A percentile compares a stretch with the other conserved stretches of the same genome.
Conservation (phyloP, 2,888 invertebrate genomes). For the Ectemnius cavifrons region DNA sequence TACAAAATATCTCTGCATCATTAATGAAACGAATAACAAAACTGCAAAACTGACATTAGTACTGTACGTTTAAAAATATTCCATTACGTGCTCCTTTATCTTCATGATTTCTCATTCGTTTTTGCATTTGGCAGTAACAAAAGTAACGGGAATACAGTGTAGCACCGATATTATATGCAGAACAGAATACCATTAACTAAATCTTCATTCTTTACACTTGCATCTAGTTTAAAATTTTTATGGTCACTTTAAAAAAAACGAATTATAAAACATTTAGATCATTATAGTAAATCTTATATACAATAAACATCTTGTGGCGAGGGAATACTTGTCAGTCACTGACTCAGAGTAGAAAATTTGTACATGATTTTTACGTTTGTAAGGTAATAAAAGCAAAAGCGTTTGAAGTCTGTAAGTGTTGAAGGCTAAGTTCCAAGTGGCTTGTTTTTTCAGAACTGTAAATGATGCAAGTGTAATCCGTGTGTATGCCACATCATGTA, state of each 20-base stretch:
- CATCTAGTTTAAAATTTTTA: slow-evolving; percentile 36
- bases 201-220: slow-evolving; percentile 41
- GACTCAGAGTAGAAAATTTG: slow-evolving; percentile 10
- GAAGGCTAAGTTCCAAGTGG: not conserved
- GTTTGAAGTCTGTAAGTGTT: slow-evolving; percentile 4
- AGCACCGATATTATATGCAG: slow-evolving; percentile 56
- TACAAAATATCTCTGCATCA: slow-evolving; percentile 55
- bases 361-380: slow-evolving; percentile 16
- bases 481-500: slow-evolving; percentile 47
- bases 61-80: slow-evolving; percentile 41
- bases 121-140: slow-evolving; percentile 62
- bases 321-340: slow-evolving; percentile 14
- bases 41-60: slow-evolving; percentile 41
- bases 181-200: slow-evolving; percentile 37
- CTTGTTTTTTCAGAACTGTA: slow-evolving; percentile 9
- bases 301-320: slow-evolving; percentile 42
- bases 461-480: slow-evolving; percentile 54
- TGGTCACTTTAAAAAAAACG: slow-evolving; percentile 13
- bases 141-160: slow-evolving; percentile 52
- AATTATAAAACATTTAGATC: slow-evolving; percentile 17
- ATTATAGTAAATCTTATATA: slow-evolving; percentile 36
- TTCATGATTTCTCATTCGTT: slow-evolving; percentile 38
- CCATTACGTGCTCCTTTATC: slow-evolving; percentile 47
- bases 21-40: slow-evolving; percentile 44
- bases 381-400: not conserved